Evolutionary conservation across 2,797 vertebrate genomes (phyloP).

Genomic region (Lacerta viridis): DNA sequence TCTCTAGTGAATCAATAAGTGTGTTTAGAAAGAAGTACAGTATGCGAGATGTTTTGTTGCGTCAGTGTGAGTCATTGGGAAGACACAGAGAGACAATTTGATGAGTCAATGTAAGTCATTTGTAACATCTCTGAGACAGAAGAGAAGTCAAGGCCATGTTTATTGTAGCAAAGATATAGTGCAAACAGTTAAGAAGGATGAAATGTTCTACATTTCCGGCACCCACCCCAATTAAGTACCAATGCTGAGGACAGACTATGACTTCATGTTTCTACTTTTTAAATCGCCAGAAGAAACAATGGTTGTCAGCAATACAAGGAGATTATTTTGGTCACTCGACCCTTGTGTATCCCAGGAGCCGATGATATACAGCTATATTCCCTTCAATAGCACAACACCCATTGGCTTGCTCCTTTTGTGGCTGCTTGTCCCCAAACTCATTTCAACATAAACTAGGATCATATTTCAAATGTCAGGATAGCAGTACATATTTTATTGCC

Average conservation of each 20-base stretch:
- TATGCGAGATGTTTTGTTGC: not conserved
- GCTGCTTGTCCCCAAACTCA: not conserved
- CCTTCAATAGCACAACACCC: not conserved
- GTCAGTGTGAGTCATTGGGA: not conserved
- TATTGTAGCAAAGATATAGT: not conserved
- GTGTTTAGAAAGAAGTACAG: not conserved
- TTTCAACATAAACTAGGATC: not conserved
- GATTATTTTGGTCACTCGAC: not conserved
- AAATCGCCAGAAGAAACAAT: not conserved
- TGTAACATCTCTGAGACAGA: not conserved
- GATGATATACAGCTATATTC: not conserved
- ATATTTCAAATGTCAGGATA: not conserved
- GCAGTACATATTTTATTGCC: not conserved
- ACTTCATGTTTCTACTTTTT: not conserved
- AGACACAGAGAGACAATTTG: not conserved
- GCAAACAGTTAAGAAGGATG: not conserved
- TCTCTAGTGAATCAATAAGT: not conserved
- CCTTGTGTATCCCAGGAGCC: not conserved
- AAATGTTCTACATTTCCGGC: not conserved
- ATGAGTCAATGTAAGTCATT: not conserved
- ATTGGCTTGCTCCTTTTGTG: not conserved
- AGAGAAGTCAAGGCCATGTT: constrained; percentile 10
- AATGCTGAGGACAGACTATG: not conserved
- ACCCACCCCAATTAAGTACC: not conserved
- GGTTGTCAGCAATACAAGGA: not conserved